Evolutionary conservation across 2,113 vertebrate genomes (phyloP), one percentile per base, ranked within the genome.

Genomic region (Hemibagrus wyckioides): DNA sequence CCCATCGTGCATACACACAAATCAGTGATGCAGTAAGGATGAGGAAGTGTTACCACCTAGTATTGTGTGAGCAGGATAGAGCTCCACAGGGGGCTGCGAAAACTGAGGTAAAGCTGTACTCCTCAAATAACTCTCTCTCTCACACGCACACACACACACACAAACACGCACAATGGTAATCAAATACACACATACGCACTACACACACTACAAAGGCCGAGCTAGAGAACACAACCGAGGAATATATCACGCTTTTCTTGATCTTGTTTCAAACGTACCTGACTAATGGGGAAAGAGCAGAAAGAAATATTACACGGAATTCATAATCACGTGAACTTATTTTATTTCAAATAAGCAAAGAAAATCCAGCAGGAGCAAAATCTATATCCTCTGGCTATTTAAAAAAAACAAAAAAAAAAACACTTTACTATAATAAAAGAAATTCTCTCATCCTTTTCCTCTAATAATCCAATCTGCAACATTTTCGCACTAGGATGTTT

Each of bases 31-130:
- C 85, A 85, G 90, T 87, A 86, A 89, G 87, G 87, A 87, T 84
- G 76, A 89, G 89, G 87, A 90, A 89, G 83, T 81, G 88, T 87
- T 89, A 90, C 86, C 86, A 90, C 89, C 91, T 90, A 88, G 87
- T 87, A 91, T 91, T 91, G 91, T 90, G 86, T 90, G 83, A 89
- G 88, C 91, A 91, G 91, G 91, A 91, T 89, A 83, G 85, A 87
- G 87, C 89, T 73, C 91, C 86, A 83, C 88, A 89, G 91, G 90
- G 89, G 86, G 86, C 86, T 50, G 15, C 17, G 54, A 81, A 73
- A 82, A 73, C 84, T 28, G 39, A 65, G 81, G 82, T 88, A 85
- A 36, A 86, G 82, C 67, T 81, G 50, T 84, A 83, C 87, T 82
- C 88, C 81, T 84, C 56, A 88, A 89, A 87, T 88, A 80, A 73